Evolutionary conservation across 2,797 vertebrate genomes (phyloP), one percentile per base, ranked within the genome.

Genomic region (Pangasius krempfi): DNA sequence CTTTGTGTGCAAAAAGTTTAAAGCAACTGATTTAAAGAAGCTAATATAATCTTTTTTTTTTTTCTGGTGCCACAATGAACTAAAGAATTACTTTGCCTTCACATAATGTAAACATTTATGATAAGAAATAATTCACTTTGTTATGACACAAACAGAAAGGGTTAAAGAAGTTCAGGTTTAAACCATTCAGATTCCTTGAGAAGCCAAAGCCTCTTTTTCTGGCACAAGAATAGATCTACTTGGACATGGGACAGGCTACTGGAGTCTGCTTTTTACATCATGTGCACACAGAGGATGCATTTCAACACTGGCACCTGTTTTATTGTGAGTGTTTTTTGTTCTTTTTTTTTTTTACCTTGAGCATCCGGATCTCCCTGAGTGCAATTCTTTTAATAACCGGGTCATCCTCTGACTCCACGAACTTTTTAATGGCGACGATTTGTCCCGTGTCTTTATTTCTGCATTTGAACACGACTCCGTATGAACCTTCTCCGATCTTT

Each of bases 391-490:
- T 97, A 89, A 99, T 98, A 87, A 98, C 93, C 7, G 98, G 98
- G 78, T 99, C 98, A 9, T 99, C 98, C 90, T 99, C 98, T 0
- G 98, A 97, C 91, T 99, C 98, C 93, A 99, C 94, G 92, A 99
- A 99, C 95, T 97, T 98, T 95, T 99, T 99, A 91, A 99, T 97
- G 91, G 98, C 98, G 70, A 99, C 98, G 0, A 97, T 93, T 93
- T 99, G 98, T 0, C 98, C 98, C 0, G 97, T 98, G 93, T 98
- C 97, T 91, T 92, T 96, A 92, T 97, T 97, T 75, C 97, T 96
- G 93, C 98, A 99, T 93, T 99, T 99, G 94, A 99, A 99, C 73
- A 99, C 98, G 0, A 98, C 97, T 37, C 98, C 98, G 75, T 99
- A 99, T 5, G 98, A 98, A 12, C 98, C 98, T 92, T 99, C 97